phyloP scores from a whole-genome alignment of 2,113 vertebrate species.

The Oreotragus oreotragus region DNA sequence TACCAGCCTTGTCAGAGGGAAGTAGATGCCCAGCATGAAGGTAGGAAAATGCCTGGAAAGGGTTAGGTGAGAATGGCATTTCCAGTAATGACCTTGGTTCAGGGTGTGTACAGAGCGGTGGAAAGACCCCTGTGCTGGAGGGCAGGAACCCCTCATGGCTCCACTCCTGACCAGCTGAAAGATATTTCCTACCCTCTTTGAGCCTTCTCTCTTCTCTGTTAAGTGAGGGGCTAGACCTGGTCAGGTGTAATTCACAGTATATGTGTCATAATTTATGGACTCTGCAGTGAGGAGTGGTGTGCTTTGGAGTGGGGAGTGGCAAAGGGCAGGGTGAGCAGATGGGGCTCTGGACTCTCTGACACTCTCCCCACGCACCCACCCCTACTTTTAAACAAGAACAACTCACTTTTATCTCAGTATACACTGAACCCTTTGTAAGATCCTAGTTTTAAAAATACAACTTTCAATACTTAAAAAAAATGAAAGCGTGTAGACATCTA shows the following conservation, averaged over 20 bases:
- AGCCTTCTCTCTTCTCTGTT: background rate
- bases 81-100: background rate
- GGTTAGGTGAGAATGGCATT: background rate
- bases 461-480: background rate
- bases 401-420: background rate
- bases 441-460: background rate
- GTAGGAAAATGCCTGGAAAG: background rate
- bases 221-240: background rate
- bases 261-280: background rate
- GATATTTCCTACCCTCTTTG: background rate
- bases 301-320: fast-evolving
- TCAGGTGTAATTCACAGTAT: background rate
- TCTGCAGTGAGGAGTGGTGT: background rate
- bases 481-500: background rate
- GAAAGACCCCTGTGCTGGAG: background rate
- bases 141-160: too few species aligned
- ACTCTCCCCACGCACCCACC: background rate
- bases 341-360: background rate
- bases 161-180: background rate
- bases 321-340: too few species aligned
- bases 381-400: background rate
- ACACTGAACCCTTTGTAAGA: background rate
- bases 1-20: background rate
- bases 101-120: fast-evolving
- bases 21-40: background rate